Evolutionary conservation across 2,888 invertebrate genomes (phyloP), one percentile per base, ranked within the genome.

Genomic region (Euclidia mi): DNA sequence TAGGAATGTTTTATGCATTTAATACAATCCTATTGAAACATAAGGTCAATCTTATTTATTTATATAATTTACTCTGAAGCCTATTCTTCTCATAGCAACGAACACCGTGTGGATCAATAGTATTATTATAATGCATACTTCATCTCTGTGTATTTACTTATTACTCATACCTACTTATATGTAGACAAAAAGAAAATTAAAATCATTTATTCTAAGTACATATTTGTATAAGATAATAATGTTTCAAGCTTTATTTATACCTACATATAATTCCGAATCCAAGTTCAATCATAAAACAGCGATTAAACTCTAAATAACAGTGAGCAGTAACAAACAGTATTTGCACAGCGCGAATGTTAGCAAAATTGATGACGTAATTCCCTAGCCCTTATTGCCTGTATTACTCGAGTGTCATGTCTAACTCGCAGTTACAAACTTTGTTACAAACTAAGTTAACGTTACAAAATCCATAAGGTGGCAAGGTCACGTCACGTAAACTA

Each of bases 341-440:
- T n/a, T 35, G 38, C 20, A 34, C 25, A 29, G 9, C 10, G 20
- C 35, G 28, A 37, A 6, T 31, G 25, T 20, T 74, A 71, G 71
- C 71, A 55, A 64, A 75, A 72, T 71, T 71, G 72, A 75, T 72
- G 71, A 67, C 60, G 72, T 75, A 71, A 72, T 72, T 67, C 72
- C 58, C 46, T 55, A 41, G 42, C 60, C 60, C 65, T 63, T 58
- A 71, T 65, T 71, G 71, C 63, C 67, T 56, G 57, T 67, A 67
- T 69, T 69, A 72, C 67, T 76, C 63, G 65, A 72, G 68, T 73
- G 78, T 78, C 80, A 74, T 76, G 79, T 73, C 68, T 76, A 70
- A 60, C 66, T 63, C 57, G 59, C 66, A 69, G 65, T 74, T 69
- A 64, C 53, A 65, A 75, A 78, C 65, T 79, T 80, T 70, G 60